Evolutionary conservation across 2,888 invertebrate species (phyloP), one percentile per base, ranked within the genome.

Genomic region (Gymnoscelis rufifasciata): DNA sequence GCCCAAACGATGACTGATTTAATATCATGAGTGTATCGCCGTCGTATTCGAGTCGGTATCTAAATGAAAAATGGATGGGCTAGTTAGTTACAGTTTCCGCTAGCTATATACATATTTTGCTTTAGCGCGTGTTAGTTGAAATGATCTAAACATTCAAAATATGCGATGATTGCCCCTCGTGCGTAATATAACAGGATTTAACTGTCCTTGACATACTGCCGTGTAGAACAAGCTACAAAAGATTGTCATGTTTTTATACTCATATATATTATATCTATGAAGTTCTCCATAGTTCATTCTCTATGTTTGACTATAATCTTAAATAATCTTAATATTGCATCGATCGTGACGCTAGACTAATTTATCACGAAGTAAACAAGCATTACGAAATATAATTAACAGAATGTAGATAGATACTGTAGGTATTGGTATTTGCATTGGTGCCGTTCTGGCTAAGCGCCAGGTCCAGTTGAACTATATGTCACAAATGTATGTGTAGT

Each of bases 301-400:
- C n/a, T n/a, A n/a, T n/a, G n/a, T n/a, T n/a, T n/a, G n/a, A n/a
- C n/a, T n/a, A n/a, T n/a, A 4, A 23, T 6, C 23, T 23, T 10
- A 10, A n/a, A 2, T 33, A 2, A 5, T 19, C 5, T 19, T 3
- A 19, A 19, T 19, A 5, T 2, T 19, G 3, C 19, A 19, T 19
- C 19, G 19, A 19, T 19, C 19, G 19, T 19, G 19, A n/a, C 52
- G 57, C 57, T 82, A 79, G 81, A 76, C 74, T 75, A 76, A 52
- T 75, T 76, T 72, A 69, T 71, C 66, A 60, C 59, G 67, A 71
- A 76, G 77, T 83, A 82, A 81, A 83, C 83, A 83, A 53, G 67
- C 68, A 76, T 82, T 79, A 78, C 76, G 38, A 78, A 82, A 83
- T 78, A 72, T 82, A 77, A 77, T 77, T 67, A 71, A 67, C 76